Evolutionary conservation across 2,888 invertebrate species (phyloP), one percentile per base, ranked within the genome.

Genomic region (Pocota personata): DNA sequence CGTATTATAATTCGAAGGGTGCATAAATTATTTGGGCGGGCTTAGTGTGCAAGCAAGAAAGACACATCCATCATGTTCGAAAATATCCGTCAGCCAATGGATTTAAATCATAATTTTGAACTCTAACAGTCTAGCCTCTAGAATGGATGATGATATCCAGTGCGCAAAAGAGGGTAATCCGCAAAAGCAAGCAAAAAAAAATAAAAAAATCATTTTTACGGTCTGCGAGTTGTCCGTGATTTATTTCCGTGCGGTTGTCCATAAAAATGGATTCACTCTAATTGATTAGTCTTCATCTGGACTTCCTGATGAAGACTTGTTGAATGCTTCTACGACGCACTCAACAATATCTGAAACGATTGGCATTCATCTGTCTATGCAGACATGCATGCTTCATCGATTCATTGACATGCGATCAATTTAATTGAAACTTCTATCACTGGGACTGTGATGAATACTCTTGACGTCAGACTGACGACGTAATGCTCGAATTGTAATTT

Each of bases 1-100:
- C 64, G 8, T 27, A n/a, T 24, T 62, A 48, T 52, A 46, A 62
- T 46, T 48, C 66, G 40, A 77, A 32, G 87, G 82, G 87, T 87
- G 87, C 79, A 87, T 87, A 87, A 87, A 87, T 87, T 87, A 87
- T 67, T 19, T 55, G n/a, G 58, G 50, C 50, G 50, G 58, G 40
- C 40, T 73, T 40, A 32, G 43, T 27, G 19, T 10, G 6, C 37
- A 40, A 12, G 32, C 10, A 58, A 43, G 66, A 52, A 40, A 40
- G 69, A 75, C 78, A 50, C 69, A 84, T 79, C 79, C 79, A 84
- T 84, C 84, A 84, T 69, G 30, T 71, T 79, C 79, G 64, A 69
- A 79, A 79, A 79, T 71, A 80, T 75, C 57, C 75, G 66, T 71
- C 79, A 52, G 79, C 75, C 75, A 71, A 84, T 71, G 66, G 66